Percentiles rank a stretch among this genome's conserved stretches.
These are phyloP conservation scores for Stomatorhinus ivindoensis DNA, from an alignment of 2,113 vertebrate genomes.

Conservation along the genomic window DNA sequence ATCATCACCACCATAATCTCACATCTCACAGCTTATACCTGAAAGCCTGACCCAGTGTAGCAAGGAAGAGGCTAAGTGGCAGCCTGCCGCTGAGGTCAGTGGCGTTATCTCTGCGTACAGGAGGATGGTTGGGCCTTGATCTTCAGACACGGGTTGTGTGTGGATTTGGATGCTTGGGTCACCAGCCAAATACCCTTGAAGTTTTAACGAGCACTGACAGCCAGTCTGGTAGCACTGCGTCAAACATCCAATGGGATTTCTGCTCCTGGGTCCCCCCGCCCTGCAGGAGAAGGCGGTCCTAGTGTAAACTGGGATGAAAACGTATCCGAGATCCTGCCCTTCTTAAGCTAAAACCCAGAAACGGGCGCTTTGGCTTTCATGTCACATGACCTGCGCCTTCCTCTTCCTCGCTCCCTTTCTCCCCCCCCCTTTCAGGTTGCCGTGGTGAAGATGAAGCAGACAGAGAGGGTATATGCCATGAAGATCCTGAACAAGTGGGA, in stretches of 20 bases:
- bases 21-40: background rate
- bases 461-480: constrained; percentile 93
- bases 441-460: constrained; percentile 95
- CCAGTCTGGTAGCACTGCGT: background rate
- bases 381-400: constrained; percentile 17
- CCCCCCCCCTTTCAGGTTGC: constrained; percentile 61
- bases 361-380: background rate
- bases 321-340: background rate
- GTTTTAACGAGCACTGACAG: background rate
- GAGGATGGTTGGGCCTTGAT: background rate
- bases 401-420: background rate
- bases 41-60: background rate
- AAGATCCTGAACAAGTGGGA: constrained; percentile 99
- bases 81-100: background rate
- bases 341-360: constrained; percentile 14
- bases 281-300: background rate
- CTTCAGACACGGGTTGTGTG: background rate
- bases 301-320: constrained; percentile 18
- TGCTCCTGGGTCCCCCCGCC: background rate
- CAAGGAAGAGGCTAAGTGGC: background rate
- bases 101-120: background rate
- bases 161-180: background rate
- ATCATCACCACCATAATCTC: background rate
- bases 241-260: background rate
- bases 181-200: background rate